Percentiles rank a stretch among this genome's conserved stretches.
phyloP scores from a whole-genome alignment of 2,113 vertebrate species.

The Pollachius pollachius region DNA sequence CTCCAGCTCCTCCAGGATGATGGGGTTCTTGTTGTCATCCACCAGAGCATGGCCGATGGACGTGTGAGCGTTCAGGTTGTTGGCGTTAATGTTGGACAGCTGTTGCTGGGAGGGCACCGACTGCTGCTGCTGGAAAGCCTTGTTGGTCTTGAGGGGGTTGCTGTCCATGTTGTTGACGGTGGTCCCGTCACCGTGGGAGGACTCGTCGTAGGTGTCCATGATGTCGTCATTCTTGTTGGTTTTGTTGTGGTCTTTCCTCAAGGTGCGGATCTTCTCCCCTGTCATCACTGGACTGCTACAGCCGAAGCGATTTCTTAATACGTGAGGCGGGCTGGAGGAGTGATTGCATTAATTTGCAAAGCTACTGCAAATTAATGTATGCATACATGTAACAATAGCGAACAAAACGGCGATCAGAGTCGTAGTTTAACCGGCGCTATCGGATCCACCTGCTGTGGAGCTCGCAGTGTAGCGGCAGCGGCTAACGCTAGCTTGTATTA shows the following conservation, averaged over 20 bases:
- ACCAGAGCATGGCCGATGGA: constrained; percentile 25
- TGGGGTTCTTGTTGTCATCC: constrained; percentile 69
- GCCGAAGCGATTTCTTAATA: neutral
- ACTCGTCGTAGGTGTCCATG: constrained; percentile 80
- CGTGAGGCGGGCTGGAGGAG: neutral
- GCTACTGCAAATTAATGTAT: neutral
- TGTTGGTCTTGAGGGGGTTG: constrained; percentile 69
- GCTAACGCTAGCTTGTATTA: constrained; percentile 12
- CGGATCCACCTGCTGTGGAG: constrained; percentile 30
- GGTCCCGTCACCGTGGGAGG: constrained; percentile 62
- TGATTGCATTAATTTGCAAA: neutral
- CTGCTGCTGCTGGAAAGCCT: constrained; percentile 67
- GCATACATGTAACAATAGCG: too few relatives aligned
- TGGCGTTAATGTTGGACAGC: constrained; percentile 63
- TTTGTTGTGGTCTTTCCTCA: constrained; percentile 84
- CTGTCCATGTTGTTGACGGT: constrained; percentile 55
- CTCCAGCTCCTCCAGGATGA: constrained; percentile 62
- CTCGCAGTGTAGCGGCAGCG: constrained; percentile 20
- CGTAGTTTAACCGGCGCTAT: neutral
- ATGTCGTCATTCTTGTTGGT: constrained; percentile 83
- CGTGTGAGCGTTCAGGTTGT: constrained; percentile 64
- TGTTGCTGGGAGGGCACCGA: constrained; percentile 57
- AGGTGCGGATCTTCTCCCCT: constrained; percentile 87
- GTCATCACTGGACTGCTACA: constrained; percentile 73
- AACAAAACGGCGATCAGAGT: neutral